phyloP scores from a whole-genome alignment of 1,140 invertebrate species.

The Apis mellifera region Amel_HAv3.1 CM009942.2:7578001-7578500 shows the following conservation, averaged over 20 bases:
- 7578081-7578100: no score
- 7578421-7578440: background rate
- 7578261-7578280: constrained; percentile 58
- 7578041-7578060: background rate
- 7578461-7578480: background rate
- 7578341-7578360: constrained; percentile 57
- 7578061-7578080: background rate
- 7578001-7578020: constrained; percentile 1
- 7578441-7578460: background rate
- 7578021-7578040: background rate
- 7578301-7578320: constrained; percentile 38
- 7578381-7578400: constrained; percentile 48
- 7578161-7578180: no score
- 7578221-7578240: background rate
- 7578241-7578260: constrained; percentile 20
- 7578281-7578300: constrained; percentile 53
- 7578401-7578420: constrained; percentile 21
- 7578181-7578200: background rate
- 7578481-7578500: background rate
- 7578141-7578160: background rate
- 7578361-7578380: constrained; percentile 59
- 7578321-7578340: constrained; percentile 30
- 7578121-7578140: no score
- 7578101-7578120: no score
- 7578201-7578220: background rate